phyloP scores from a whole-genome alignment of 1,140 invertebrate species.

The Chrysomallon squamiferum region DNA sequence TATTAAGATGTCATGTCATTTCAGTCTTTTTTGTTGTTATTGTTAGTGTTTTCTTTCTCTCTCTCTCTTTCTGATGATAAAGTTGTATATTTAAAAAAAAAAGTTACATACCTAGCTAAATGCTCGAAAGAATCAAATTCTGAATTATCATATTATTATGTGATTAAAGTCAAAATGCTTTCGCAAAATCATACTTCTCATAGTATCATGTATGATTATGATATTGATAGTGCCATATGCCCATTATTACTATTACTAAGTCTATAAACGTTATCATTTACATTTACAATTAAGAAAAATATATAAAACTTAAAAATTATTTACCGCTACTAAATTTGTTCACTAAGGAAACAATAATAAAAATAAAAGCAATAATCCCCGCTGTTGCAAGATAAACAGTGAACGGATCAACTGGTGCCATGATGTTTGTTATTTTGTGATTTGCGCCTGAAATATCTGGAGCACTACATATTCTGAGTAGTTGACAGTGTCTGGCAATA shows the following conservation, averaged over 20 bases:
- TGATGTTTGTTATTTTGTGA: neutral
- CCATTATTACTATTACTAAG: neutral
- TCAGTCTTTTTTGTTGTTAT: no score
- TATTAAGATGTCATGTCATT: no score
- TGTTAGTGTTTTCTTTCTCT: no score
- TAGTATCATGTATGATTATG: neutral
- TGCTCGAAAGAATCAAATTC: no score
- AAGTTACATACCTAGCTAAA: no score
- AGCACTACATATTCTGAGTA: no score
- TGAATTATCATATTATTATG: no score
- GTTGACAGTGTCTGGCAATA: no score
- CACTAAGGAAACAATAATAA: constrained; percentile 18
- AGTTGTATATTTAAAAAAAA: no score
- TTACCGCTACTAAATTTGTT: constrained; percentile 19
- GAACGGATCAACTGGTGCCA: constrained; percentile 18
- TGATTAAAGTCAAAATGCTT: neutral
- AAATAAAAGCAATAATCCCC: constrained; percentile 8
- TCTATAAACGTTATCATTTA: neutral
- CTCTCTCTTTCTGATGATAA: no score
- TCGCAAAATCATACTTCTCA: neutral
- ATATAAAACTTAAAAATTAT: neutral
- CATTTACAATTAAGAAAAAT: neutral
- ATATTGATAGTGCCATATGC: neutral
- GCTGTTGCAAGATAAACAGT: constrained; percentile 17
- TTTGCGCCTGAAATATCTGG: no score